Conservation (phyloP, 2,113 vertebrate species). For the Peromyscus polionotus region DNA sequence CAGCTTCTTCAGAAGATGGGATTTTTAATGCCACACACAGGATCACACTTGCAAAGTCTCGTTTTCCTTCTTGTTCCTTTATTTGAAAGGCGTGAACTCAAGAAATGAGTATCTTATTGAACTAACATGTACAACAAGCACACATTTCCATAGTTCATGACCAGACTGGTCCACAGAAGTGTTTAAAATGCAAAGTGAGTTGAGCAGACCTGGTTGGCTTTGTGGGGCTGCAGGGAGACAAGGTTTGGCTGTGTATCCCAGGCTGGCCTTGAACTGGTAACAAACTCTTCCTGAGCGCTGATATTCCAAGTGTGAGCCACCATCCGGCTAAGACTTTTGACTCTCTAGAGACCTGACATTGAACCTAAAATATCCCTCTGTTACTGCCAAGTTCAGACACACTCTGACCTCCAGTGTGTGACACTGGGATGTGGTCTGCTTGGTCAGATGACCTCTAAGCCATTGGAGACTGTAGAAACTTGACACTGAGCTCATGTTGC, state of each 20-base stretch:
- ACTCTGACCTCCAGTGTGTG: too few species aligned
- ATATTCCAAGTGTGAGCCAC: background rate
- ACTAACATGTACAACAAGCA: too few species aligned
- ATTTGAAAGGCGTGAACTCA: background rate
- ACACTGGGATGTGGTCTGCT: background rate
- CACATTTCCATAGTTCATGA: background rate
- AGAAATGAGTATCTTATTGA: background rate
- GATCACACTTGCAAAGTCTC: background rate
- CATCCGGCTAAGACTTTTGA: background rate
- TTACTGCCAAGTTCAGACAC: background rate
- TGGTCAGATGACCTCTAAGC: background rate
- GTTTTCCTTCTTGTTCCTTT: background rate
- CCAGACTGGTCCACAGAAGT: fast-evolving
- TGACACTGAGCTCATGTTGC: background rate
- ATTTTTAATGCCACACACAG: background rate
- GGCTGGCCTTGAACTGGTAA: background rate
- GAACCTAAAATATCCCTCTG: background rate
- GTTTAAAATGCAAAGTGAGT: background rate
- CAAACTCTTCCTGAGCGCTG: too few species aligned
- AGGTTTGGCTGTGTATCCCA: background rate
- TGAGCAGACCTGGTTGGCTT: background rate
- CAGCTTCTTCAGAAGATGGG: background rate
- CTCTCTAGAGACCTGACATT: background rate
- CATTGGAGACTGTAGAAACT: fast-evolving
- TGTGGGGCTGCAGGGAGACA: background rate